Conservation (phyloP, 2,797 vertebrate genomes). For the Champsocephalus gunnari region DNA sequence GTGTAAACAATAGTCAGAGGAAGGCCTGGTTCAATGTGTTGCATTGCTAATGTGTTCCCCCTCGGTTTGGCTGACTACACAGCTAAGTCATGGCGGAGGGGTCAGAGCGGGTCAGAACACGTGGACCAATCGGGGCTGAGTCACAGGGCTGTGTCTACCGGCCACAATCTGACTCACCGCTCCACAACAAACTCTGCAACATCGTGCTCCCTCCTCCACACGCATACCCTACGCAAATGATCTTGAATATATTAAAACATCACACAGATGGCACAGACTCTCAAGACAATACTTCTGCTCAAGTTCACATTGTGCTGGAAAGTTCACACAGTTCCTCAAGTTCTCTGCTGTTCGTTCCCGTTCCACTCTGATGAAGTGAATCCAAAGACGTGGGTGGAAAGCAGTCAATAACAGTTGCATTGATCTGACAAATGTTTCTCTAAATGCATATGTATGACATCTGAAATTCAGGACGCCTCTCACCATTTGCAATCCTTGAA, state of each 20-base stretch:
- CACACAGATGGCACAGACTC: constrained; percentile 35
- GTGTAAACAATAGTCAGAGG: constrained; percentile 3
- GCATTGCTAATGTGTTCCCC: constrained; percentile 63
- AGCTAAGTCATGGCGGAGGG: constrained; percentile 53
- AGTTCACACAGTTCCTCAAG: constrained; percentile 29
- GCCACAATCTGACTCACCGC: constrained; percentile 64
- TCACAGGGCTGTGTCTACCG: constrained; percentile 60
- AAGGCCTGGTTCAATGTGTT: constrained; percentile 27
- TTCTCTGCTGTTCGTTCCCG: constrained; percentile 20
- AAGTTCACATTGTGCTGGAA: constrained; percentile 39
- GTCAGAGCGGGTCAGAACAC: constrained; percentile 59
- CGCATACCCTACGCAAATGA: constrained; percentile 9
- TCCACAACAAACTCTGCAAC: constrained; percentile 46
- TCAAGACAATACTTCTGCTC: constrained; percentile 27
- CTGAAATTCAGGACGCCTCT: constrained; percentile 41
- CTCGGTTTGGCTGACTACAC: constrained; percentile 61
- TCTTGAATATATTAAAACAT: constrained; percentile 45
- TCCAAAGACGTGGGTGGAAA: constrained; percentile 50
- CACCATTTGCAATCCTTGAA: constrained; percentile 44
- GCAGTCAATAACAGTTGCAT: constrained; percentile 37
- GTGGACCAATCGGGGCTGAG: constrained; percentile 57
- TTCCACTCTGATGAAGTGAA: constrained; percentile 28
- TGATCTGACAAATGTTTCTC: constrained; percentile 59
- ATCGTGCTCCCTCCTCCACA: constrained; percentile 57
- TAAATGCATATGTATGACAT: constrained; percentile 66